Conservation (phyloP, 2,113 vertebrate species). For the Xenopus borealis region DNA sequence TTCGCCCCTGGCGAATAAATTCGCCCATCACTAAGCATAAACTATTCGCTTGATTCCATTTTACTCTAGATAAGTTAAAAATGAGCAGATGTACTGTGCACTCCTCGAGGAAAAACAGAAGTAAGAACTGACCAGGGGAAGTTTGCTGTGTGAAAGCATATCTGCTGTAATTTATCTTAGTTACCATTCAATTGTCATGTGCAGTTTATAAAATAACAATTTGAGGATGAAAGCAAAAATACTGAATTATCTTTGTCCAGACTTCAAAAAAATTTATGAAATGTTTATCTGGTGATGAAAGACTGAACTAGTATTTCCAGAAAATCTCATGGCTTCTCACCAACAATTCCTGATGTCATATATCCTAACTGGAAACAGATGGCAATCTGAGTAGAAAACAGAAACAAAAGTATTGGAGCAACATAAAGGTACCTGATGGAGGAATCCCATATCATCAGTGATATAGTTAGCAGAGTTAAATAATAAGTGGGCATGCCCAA, state of each 20-base stretch:
- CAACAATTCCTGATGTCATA: not conserved
- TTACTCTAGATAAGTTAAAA: not conserved
- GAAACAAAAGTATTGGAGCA: no score
- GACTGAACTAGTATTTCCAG: not conserved
- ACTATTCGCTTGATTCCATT: no score
- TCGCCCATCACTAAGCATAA: no score
- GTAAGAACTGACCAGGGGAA: not conserved
- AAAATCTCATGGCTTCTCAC: not conserved
- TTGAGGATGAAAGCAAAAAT: slow-evolving; percentile 6
- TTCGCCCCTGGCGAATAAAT: no score
- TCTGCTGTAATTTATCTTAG: slow-evolving; percentile 5
- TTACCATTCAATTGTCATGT: slow-evolving; percentile 6
- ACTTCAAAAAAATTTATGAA: slow-evolving; percentile 9
- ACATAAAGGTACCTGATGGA: no score
- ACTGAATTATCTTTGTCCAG: not conserved
- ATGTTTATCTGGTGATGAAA: slow-evolving; percentile 8
- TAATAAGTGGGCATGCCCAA: no score
- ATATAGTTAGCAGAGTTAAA: no score
- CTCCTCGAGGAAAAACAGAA: not conserved
- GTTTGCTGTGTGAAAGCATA: not conserved
- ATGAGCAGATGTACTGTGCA: not conserved
- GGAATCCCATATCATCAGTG: no score
- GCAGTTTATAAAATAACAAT: not conserved
- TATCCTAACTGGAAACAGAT: not conserved
- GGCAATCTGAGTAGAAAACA: not conserved